These are phyloP conservation scores for Eonycteris spelaea DNA, from an alignment of 2,113 vertebrate genomes.

Conservation along the genomic window DNA sequence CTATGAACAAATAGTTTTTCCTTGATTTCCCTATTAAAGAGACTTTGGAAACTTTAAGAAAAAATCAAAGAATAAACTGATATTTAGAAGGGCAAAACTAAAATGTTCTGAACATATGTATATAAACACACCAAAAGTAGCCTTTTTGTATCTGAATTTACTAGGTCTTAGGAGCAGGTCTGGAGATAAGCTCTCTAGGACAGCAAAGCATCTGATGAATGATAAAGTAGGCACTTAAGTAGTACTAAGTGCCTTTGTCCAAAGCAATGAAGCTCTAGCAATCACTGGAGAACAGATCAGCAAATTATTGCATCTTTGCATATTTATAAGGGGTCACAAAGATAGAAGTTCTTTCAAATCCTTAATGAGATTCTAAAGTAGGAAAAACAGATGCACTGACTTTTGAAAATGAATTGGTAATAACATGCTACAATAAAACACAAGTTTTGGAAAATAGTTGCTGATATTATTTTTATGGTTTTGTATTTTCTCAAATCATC, in stretches of 20 bases:
- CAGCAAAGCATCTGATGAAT: neutral
- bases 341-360: neutral
- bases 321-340: neutral
- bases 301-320: neutral
- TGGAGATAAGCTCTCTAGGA: neutral
- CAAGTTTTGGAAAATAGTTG: neutral
- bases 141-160: neutral
- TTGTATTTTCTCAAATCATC: neutral
- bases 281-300: neutral
- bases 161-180: neutral
- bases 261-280: neutral
- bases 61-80: neutral
- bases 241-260: neutral
- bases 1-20: neutral
- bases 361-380: neutral
- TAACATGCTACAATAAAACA: neutral
- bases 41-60: neutral
- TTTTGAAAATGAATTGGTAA: neutral
- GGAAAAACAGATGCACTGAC: neutral
- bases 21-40: neutral
- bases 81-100: neutral
- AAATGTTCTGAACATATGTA: neutral
- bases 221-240: neutral
- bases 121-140: neutral
- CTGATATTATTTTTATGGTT: neutral